Conservation (phyloP, 2,113 vertebrate genomes). For the Gulo gulo region DNA sequence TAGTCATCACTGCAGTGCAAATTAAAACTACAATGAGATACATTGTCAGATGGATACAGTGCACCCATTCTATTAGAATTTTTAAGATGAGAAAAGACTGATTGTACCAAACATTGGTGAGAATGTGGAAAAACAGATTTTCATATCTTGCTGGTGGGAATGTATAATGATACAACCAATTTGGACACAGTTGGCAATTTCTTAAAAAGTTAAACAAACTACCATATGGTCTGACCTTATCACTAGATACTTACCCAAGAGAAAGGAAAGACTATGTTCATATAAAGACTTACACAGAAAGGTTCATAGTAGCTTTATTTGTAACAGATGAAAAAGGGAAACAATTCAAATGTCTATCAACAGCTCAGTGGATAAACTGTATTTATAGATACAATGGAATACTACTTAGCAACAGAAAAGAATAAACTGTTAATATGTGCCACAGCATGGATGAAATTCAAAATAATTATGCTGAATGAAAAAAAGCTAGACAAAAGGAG, state of each 20-base stretch:
- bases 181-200: not conserved
- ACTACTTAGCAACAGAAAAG: not conserved
- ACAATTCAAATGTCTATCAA: not conserved
- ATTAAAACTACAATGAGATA: slow-evolving; percentile 10
- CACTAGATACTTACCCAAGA: not conserved
- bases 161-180: not conserved
- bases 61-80: not conserved
- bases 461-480: not conserved
- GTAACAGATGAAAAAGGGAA: not conserved
- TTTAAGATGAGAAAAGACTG: not conserved
- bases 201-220: slow-evolving; percentile 37
- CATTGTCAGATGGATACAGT: not conserved
- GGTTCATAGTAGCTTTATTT: not conserved
- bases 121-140: not conserved
- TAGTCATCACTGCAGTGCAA: not conserved
- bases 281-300: not conserved
- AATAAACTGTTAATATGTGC: not conserved
- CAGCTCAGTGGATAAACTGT: not conserved
- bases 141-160: not conserved
- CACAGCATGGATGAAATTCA: not conserved
- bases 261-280: slow-evolving; percentile 1
- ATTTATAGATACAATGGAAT: not conserved
- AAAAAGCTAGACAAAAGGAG: slow-evolving; percentile 9
- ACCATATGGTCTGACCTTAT: not conserved
- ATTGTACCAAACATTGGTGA: not conserved